Percentiles rank a stretch among this genome's conserved stretches.
These are phyloP conservation scores for Acanthococcus lagerstroemiae DNA, from an alignment of 2,888 invertebrate genomes.

Conservation along the genomic window DNA sequence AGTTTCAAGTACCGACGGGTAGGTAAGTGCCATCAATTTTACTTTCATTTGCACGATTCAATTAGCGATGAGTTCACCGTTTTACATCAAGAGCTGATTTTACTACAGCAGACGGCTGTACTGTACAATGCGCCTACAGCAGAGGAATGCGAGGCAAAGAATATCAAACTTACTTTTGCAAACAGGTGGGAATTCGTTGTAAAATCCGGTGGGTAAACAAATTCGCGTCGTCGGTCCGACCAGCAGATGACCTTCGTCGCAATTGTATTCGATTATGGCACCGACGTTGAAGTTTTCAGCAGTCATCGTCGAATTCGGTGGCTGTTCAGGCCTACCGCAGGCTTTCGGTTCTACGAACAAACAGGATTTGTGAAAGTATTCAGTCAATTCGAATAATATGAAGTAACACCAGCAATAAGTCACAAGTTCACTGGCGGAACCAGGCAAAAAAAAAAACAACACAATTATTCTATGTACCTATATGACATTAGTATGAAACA, in stretches of 20 bases:
- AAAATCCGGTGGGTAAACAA: constrained; percentile 83
- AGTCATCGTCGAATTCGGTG: constrained; percentile 81
- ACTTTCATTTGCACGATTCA: too few species aligned
- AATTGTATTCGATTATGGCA: constrained; percentile 69
- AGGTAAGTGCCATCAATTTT: neutral
- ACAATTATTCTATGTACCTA: constrained; percentile 28
- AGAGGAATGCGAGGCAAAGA: neutral
- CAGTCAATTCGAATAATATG: too few species aligned
- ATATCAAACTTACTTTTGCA: constrained; percentile 66
- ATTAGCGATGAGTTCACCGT: too few species aligned
- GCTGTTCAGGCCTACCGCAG: constrained; percentile 84
- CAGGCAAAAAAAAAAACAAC: too few species aligned
- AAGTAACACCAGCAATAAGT: too few species aligned
- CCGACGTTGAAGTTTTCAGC: constrained; percentile 70
- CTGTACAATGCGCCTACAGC: neutral
- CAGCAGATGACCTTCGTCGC: constrained; percentile 74
- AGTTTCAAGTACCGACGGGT: too few species aligned
- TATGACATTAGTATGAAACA: too few species aligned
- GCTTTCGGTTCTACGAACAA: constrained; percentile 70
- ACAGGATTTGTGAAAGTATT: too few species aligned
- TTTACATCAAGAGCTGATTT: too few species aligned
- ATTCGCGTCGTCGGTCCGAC: constrained; percentile 75
- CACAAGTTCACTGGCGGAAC: too few species aligned
- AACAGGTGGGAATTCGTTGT: constrained; percentile 85
- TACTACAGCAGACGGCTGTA: too few species aligned